A percentile compares a stretch with the other conserved stretches of the same genome.
Conservation (phyloP, 2,113 vertebrate species). For the Syngnathoides biaculeatus region DNA sequence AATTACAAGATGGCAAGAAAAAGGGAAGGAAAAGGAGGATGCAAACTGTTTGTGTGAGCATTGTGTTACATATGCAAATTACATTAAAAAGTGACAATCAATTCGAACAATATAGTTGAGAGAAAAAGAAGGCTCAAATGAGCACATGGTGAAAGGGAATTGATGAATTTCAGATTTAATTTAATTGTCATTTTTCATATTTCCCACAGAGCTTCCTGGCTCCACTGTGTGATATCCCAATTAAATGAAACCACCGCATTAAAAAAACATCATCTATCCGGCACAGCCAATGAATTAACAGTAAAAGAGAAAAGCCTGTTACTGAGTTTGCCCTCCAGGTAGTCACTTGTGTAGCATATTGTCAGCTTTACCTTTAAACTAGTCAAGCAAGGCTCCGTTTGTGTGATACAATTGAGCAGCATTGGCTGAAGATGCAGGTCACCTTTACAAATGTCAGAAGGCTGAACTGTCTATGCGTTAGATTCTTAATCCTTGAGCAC, state of each 20-base stretch:
- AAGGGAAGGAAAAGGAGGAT: neutral
- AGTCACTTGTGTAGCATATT: slow-evolving; percentile 16
- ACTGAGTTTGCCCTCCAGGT: slow-evolving; percentile 31
- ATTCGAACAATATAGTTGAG: slow-evolving; percentile 6
- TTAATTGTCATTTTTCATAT: slow-evolving; percentile 56
- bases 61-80: slow-evolving; percentile 10
- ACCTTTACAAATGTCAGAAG: slow-evolving; percentile 20
- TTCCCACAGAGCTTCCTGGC: slow-evolving; percentile 41
- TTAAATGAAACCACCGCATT: slow-evolving; percentile 56
- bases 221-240: slow-evolving; percentile 52
- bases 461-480: neutral
- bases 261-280: slow-evolving; percentile 62
- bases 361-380: slow-evolving; percentile 13
- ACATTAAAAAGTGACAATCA: neutral
- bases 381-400: slow-evolving; percentile 10
- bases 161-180: slow-evolving; percentile 40
- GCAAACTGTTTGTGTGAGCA: slow-evolving; percentile 2
- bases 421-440: slow-evolving; percentile 26
- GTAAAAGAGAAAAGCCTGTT: slow-evolving; percentile 13
- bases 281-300: slow-evolving; percentile 48
- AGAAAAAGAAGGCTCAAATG: slow-evolving; percentile 23
- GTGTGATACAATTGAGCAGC: slow-evolving; percentile 17
- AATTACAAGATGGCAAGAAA: neutral
- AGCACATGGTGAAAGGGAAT: neutral
- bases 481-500: neutral